phyloP scores from a whole-genome alignment of 2,797 vertebrate genomes.

The Hypotaenidia okinawae region DNA sequence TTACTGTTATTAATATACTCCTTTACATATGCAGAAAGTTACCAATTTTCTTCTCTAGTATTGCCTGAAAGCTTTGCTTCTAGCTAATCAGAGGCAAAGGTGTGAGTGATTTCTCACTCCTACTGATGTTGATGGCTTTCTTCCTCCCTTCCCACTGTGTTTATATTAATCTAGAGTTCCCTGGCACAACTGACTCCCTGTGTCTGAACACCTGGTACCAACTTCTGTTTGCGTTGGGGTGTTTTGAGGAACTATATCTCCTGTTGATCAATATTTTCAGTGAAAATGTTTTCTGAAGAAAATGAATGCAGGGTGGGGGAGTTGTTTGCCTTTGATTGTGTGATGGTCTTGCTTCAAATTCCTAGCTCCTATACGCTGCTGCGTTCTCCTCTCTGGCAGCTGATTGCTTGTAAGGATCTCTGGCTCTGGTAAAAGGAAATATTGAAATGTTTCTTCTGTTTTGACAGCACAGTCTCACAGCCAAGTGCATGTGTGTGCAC shows the following conservation, averaged over 20 bases:
- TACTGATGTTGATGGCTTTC: not conserved
- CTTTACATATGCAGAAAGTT: not conserved
- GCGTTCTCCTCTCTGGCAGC: not conserved
- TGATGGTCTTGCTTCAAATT: not conserved
- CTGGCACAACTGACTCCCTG: not conserved
- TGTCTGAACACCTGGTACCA: not conserved
- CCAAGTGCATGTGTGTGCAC: not conserved
- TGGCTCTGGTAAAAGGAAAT: not conserved
- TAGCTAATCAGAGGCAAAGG: not conserved
- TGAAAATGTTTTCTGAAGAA: not conserved
- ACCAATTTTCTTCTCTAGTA: not conserved
- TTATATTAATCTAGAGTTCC: not conserved
- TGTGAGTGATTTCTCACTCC: not conserved
- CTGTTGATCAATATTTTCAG: not conserved
- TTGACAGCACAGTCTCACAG: not conserved
- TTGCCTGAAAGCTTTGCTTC: not conserved
- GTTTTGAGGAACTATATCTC: not conserved
- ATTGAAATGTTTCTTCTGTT: not conserved
- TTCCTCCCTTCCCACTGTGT: not conserved
- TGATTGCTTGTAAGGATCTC: not conserved
- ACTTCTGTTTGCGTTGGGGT: not conserved
- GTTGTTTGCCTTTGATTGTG: not conserved
- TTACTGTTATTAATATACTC: not conserved
- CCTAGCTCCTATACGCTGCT: not conserved
- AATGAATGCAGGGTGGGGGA: accelerated